A percentile compares a stretch with the other conserved stretches of the same genome.
Evolutionary conservation across 2,113 vertebrate genomes (phyloP).

Genomic region (Halichoerus grypus): DNA sequence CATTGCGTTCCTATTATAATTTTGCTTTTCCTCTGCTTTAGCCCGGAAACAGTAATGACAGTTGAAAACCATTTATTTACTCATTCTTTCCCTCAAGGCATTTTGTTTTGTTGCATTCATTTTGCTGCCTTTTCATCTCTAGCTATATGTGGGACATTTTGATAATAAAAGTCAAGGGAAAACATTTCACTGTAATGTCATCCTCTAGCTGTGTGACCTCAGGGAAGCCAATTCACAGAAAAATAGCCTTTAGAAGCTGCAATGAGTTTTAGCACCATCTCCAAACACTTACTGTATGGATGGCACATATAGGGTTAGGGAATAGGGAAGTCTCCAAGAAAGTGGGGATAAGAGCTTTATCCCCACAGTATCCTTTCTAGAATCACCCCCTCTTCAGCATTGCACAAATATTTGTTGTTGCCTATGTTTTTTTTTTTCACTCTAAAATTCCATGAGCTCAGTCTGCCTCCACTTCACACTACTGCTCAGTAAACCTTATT

Average conservation of each 20-base stretch:
- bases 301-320: neutral
- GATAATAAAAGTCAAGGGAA: slow-evolving; percentile 42
- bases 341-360: neutral
- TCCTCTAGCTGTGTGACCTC: neutral
- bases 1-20: slow-evolving; percentile 61
- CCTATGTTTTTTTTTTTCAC: neutral
- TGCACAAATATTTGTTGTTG: neutral
- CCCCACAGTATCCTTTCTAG: neutral
- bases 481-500: neutral
- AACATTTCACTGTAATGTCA: slow-evolving; percentile 22
- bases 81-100: neutral
- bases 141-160: slow-evolving; percentile 17
- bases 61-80: slow-evolving; percentile 54
- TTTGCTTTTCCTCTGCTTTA: slow-evolving; percentile 46
- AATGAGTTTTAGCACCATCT: neutral
- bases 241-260: neutral
- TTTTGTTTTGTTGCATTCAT: slow-evolving; percentile 38
- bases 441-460: neutral
- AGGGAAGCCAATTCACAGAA: neutral
- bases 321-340: neutral
- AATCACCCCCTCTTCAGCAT: no score
- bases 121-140: slow-evolving; percentile 11
- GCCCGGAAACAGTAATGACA: slow-evolving; percentile 53
- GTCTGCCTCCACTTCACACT: neutral
- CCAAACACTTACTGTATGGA: neutral